Percentiles rank a stretch among this genome's conserved stretches.
These are phyloP conservation scores for Anomalospiza imberbis DNA, from an alignment of 2,797 vertebrate genomes.

Conservation along the genomic window DNA sequence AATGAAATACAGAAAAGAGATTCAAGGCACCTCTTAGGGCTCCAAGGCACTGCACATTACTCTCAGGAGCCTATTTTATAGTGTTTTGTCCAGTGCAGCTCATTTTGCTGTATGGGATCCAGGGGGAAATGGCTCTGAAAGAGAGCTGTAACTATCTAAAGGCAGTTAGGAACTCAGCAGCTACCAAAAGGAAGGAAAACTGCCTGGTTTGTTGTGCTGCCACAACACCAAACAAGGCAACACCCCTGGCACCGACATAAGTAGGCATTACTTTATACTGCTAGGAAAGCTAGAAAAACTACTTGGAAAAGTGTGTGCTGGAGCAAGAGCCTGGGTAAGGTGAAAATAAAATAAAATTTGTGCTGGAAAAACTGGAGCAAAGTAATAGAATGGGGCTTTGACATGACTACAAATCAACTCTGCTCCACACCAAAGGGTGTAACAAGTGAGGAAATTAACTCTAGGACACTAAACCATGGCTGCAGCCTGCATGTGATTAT, in stretches of 20 bases:
- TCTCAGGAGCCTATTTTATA: neutral
- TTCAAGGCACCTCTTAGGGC: neutral
- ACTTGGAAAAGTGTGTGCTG: neutral
- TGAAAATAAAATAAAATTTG: neutral
- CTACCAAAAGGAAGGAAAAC: neutral
- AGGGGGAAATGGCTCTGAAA: neutral
- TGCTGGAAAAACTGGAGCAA: neutral
- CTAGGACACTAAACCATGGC: neutral
- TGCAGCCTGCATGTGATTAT: neutral
- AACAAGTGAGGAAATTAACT: neutral
- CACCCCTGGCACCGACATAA: neutral
- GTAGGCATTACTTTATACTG: neutral
- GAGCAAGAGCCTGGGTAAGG: neutral
- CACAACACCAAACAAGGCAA: neutral
- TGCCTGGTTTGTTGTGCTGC: neutral
- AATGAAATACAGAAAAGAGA: neutral
- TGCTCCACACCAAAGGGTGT: neutral
- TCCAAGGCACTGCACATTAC: neutral
- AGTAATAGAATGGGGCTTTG: neutral
- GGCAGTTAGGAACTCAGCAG: neutral
- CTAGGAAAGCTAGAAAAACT: neutral
- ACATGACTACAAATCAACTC: neutral
- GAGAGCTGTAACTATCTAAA: neutral
- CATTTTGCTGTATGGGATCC: neutral
- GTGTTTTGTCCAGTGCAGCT: neutral